These are phyloP conservation scores for Tachina lurida DNA, from an alignment of 2,888 invertebrate species.

Conservation along the genomic window DNA sequence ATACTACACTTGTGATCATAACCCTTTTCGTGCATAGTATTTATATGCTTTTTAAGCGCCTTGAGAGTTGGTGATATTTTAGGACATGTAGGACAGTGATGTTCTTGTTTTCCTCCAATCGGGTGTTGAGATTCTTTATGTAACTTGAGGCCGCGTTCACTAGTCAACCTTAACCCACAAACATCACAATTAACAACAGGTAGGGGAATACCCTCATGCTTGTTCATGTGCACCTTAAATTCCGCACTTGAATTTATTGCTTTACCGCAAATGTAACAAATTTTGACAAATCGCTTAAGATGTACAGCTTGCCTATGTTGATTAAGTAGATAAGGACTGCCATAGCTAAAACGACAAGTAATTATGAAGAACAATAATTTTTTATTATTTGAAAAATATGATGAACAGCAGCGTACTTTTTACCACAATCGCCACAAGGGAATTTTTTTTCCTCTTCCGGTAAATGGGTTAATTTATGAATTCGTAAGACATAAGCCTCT, in stretches of 20 bases:
- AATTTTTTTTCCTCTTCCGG: constrained; percentile 80
- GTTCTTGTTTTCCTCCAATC: constrained; percentile 75
- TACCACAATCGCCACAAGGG: constrained; percentile 80
- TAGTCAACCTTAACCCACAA: constrained; percentile 79
- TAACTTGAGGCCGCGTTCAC: constrained; percentile 79
- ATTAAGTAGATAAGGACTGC: constrained; percentile 32
- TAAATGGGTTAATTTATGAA: constrained; percentile 80
- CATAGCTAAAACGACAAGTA: constrained; percentile 49
- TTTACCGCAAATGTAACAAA: constrained; percentile 77
- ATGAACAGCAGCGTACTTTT: constrained; percentile 76
- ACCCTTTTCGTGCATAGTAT: constrained; percentile 79
- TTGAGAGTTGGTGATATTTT: constrained; percentile 80
- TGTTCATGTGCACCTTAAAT: constrained; percentile 79
- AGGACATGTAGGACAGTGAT: constrained; percentile 79
- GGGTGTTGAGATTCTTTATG: constrained; percentile 80
- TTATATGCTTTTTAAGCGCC: constrained; percentile 80
- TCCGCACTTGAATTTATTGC: constrained; percentile 79
- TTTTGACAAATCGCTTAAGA: constrained; percentile 57
- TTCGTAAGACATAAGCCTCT: constrained; percentile 78
- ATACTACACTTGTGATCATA: constrained; percentile 79
- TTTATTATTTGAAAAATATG: neutral
- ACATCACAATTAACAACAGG: constrained; percentile 80
- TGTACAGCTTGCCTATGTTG: constrained; percentile 58
- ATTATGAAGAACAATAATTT: neutral
- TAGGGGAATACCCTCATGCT: constrained; percentile 78